Evolutionary conservation across 2,113 vertebrate species (phyloP), one percentile per base, ranked within the genome.

Genomic region (Egretta garzetta): DNA sequence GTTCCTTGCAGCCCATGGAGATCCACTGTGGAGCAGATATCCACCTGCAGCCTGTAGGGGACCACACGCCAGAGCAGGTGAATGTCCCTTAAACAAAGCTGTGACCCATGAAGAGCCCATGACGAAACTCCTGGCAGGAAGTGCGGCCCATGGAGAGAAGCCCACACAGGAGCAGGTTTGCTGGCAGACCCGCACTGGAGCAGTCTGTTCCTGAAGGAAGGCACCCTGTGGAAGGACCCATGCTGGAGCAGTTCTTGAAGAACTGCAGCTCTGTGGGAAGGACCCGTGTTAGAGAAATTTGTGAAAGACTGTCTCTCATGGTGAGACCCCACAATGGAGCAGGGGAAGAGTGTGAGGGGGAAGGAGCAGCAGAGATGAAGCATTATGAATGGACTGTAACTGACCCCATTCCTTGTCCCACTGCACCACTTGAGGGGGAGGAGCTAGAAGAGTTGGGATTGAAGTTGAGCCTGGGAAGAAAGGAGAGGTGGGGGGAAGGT

Each of bases 51-150:
- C 18, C 39, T 58, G 8, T 13, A n/a, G 15, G 73, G 4, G 26
- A 1, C 16, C 8, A 16, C 50, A 35, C 2, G 3, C 6, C 5
- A 9, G 24, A 0, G 0, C 32, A 70, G 32, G 24, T 50, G 21
- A 53, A 33, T 28, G 19, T 39, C 14, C 27, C 18, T 53, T 55
- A 41, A 81, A 81, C 2, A 8, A 67, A 75, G 18, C 15, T 45
- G 45, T 72, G 53, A 17, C 6, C 17, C 1, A 2, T 24, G 18
- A 52, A 66, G 17, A 39, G 15, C 7, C 10, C 30, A 0, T 68
- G 32, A 18, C 86, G 45, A 28, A 79, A 28, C 24, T 70, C 28
- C 14, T 71, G 41, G 1, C 16, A n/a, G 32, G 32, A 60, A 21
- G 9, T n/a, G 17, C 2, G 14, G 35, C 14, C 22, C 14, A 9